A percentile compares a stretch with the other conserved stretches of the same genome.
These are phyloP conservation scores for Acrocephalus scirpaceus DNA, from an alignment of 2,797 vertebrate genomes.

Conservation along the genomic window DNA sequence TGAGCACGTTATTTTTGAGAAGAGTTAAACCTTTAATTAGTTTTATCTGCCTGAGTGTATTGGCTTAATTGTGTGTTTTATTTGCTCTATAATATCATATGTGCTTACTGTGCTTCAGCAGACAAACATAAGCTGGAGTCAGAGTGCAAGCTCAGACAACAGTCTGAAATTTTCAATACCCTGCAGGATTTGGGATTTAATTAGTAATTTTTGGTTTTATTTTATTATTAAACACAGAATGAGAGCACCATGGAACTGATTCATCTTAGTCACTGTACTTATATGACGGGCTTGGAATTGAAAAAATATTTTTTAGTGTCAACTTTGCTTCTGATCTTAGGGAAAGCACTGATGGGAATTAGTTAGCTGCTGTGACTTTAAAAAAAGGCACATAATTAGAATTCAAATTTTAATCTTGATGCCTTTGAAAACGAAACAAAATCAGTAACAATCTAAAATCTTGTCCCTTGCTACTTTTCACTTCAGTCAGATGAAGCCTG, in stretches of 20 bases:
- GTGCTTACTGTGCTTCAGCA: neutral
- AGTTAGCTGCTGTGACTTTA: neutral
- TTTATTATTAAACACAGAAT: slow-evolving; percentile 30
- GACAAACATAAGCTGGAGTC: neutral
- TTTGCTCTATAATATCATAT: neutral
- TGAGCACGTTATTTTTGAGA: neutral
- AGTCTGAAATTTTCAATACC: neutral
- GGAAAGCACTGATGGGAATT: slow-evolving; percentile 28
- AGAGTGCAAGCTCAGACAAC: neutral
- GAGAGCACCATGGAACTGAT: neutral
- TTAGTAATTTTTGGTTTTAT: neutral
- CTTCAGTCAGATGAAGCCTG: neutral
- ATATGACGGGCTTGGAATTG: neutral
- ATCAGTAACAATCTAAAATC: slow-evolving; percentile 10
- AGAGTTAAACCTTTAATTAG: neutral
- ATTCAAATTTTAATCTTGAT: slow-evolving; percentile 12
- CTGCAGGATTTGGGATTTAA: neutral
- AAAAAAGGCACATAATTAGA: slow-evolving; percentile 19
- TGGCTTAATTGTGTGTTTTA: neutral
- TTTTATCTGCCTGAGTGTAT: neutral
- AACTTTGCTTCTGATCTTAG: slow-evolving; percentile 35
- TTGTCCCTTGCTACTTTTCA: neutral
- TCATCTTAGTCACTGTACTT: slow-evolving; percentile 14
- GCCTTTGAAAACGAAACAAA: slow-evolving; percentile 29
- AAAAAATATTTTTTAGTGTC: neutral